A percentile compares a stretch with the other conserved stretches of the same genome.
Evolutionary conservation across 2,113 vertebrate genomes (phyloP).

Genomic region (Argyrosomus japonicus): DNA sequence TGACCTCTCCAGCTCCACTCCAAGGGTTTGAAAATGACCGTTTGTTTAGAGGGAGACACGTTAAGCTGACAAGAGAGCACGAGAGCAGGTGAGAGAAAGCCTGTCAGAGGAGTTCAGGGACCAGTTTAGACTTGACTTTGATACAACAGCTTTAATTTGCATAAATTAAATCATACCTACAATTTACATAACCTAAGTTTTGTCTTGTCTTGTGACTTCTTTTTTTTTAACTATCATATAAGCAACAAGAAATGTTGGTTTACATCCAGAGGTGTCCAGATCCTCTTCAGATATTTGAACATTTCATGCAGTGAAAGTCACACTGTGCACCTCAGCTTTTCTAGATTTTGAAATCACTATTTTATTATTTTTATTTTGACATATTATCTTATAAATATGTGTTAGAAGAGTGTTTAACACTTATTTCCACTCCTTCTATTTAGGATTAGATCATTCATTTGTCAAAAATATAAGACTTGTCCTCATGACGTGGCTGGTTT

Average conservation of each 20-base stretch:
- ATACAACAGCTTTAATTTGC: constrained; percentile 29
- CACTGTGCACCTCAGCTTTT: neutral
- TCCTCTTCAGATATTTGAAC: neutral
- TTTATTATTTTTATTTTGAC: neutral
- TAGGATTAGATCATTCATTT: neutral
- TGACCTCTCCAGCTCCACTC: constrained; percentile 14
- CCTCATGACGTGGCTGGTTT: neutral
- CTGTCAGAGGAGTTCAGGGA: constrained; percentile 7
- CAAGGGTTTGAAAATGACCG: constrained; percentile 8
- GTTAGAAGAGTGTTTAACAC: neutral
- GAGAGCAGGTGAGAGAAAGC: constrained; percentile 45
- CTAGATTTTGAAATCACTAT: constrained; percentile 1
- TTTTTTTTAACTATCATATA: neutral
- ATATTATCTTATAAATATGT: neutral
- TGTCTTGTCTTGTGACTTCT: neutral
- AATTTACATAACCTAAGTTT: neutral
- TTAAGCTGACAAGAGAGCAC: neutral
- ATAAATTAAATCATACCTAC: constrained; percentile 24
- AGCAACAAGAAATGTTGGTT: neutral
- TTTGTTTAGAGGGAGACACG: constrained; percentile 11
- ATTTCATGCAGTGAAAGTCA: constrained; percentile 1
- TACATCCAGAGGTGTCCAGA: neutral
- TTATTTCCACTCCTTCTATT: neutral
- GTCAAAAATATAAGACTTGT: neutral
- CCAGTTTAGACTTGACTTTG: constrained; percentile 21